Base-by-base conservation (phyloP, 2,888 invertebrate species). In the Mylabris sibirica region DNA sequence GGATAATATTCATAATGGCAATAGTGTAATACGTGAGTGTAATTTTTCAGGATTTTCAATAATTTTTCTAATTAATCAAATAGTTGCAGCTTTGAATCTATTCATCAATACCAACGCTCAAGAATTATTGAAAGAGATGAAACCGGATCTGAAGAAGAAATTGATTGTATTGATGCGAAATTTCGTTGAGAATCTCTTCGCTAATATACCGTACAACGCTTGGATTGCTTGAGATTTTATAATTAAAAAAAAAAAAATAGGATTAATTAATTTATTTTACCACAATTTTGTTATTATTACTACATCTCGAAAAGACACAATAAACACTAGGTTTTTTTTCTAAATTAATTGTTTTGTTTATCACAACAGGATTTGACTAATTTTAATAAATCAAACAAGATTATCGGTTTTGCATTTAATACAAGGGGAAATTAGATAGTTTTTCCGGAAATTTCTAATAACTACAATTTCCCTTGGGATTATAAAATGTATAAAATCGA, bases 31-130 rank as follows among this genome's bases (percentile, higher is more conserved):
- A 77, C 92, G 95, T 95, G 85, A 89, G 92, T 30, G 8, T 30
- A 30, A 88, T 26, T 14, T 63, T 65, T 14, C 34, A 34, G 6
- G 0, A 12, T 12, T 30, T 30, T 30, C 30, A 8, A 30, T 30
- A 30, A 30, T 30, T 30, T 3, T 30, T n/a, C n/a, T n/a, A n/a
- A n/a, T n/a, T 30, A 61, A 34, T 41, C 35, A 44, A 17, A 73
- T 88, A 95, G 95, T 94, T 84, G 94, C 94, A 17, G 95, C 94
- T 14, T 84, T 95, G 71, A 95, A 95, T 85, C 86, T 94, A 60
- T 95, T 95, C 85, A 95, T 95, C 83, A 95, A 95, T 84, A 92
- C 93, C 1, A 94, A 95, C 83, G 91, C 93, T 0, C 94, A 95
- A 79, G 95, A 95, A 74, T 85, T 95, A 14, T 85, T 95, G 60